Evolutionary conservation across 2,888 invertebrate genomes (phyloP), one percentile per base, ranked within the genome.

Genomic region (Isoperla grammatica): DNA sequence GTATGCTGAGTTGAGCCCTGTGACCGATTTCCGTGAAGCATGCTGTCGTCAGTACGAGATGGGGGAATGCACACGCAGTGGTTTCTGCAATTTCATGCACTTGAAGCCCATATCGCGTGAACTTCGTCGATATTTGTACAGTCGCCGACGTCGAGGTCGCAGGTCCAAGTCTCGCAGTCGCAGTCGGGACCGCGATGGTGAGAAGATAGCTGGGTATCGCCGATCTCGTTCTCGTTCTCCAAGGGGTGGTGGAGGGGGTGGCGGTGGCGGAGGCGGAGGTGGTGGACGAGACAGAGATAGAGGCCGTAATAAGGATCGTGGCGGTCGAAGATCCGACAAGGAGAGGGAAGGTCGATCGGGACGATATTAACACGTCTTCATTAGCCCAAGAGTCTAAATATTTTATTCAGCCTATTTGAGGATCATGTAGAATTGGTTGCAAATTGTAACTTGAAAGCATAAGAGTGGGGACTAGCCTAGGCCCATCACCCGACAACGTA

Each of bases 11-110:
- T 77, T 99, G 56, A 98, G 97, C 6, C 99, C 99, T 0, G 99
- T 99, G 0, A 99, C 99, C 57, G 99, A 99, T 77, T 99, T 99
- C 74, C 86, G 98, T 69, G 99, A 99, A 79, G 98, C 98, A 0
- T 98, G 99, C 73, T 99, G 99, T 73, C 87, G 99, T 39, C 99
- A 99, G 77, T 99, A 99, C 74, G 98, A 99, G 78, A 96, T 97
- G 94, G 97, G 96, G 1, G 98, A 97, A 77, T 99, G 99, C 74
- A 97, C 96, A 0, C 84, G 98, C 59, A 96, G 96, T 69, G 99
- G 98, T 39, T 99, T 99, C 78, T 99, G 99, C 76, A 99, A 99
- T 79, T 99, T 99, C 78, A 99, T 99, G 99, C 99, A 99, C 73
- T 80, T 99, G 74, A 99, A 99, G 73, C 98, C 98, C 11, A 98